A percentile compares a stretch with the other conserved stretches of the same genome.
Evolutionary conservation across 2,113 vertebrate species (phyloP).

Genomic region (Rhizomys pruinosus): DNA sequence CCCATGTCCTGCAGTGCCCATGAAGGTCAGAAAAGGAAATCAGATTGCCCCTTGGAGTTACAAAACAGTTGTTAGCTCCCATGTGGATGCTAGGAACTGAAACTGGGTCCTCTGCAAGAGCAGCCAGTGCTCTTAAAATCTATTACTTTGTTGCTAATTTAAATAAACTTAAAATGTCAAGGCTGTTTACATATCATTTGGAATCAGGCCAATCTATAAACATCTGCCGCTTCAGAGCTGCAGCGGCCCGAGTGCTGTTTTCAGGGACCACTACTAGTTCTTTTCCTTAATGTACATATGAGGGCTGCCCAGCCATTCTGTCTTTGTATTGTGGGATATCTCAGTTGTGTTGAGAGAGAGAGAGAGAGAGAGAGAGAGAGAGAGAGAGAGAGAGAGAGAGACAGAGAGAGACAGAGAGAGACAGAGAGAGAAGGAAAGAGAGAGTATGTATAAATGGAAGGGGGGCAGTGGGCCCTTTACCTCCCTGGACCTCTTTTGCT

Average conservation of each 20-base stretch:
- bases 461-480: neutral
- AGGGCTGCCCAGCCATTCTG: neutral
- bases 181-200: conserved; percentile 24
- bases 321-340: neutral
- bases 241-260: neutral
- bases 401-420: neutral
- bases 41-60: too few relatives aligned
- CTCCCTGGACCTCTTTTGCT: neutral
- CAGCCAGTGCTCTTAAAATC: neutral
- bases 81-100: too few relatives aligned
- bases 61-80: too few relatives aligned
- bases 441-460: neutral
- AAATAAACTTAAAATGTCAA: neutral
- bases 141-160: neutral
- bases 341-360: neutral
- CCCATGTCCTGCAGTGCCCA: too few relatives aligned
- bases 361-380: neutral
- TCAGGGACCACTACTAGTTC: neutral
- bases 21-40: too few relatives aligned
- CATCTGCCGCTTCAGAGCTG: neutral
- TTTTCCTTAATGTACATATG: neutral
- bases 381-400: neutral
- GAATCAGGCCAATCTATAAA: conserved; percentile 24
- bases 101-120: too few relatives aligned
- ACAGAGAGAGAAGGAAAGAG: too few relatives aligned